Percentiles rank a stretch among this genome's conserved stretches.
Conservation (phyloP, 2,888 invertebrate genomes). For the Cataglyphis albicans region DNA sequence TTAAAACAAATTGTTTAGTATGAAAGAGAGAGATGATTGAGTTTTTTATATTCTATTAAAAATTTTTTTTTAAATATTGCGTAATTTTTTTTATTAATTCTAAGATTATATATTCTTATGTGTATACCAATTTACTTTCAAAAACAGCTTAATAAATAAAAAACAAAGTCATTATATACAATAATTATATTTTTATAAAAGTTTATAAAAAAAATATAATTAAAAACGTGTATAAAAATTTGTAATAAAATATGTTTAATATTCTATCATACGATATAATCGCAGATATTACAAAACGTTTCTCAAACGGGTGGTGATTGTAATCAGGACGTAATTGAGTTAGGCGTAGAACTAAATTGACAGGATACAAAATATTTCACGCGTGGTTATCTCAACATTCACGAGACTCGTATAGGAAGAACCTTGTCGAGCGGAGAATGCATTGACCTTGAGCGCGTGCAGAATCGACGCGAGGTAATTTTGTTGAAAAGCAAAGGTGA, state of each 20-base stretch:
- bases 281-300: not conserved
- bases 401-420: constrained; percentile 66
- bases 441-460: constrained; percentile 66
- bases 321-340: constrained; percentile 12
- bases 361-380: constrained; percentile 29
- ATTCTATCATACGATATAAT: not conserved
- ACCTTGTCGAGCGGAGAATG: constrained; percentile 68
- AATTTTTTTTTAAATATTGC: not conserved
- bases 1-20: not conserved
- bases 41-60: not conserved
- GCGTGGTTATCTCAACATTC: constrained; percentile 26
- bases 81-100: not conserved
- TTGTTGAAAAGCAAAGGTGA: constrained; percentile 65
- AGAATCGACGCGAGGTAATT: constrained; percentile 60
- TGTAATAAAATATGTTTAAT: not conserved
- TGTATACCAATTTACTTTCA: not conserved
- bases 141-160: not conserved
- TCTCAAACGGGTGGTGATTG: not conserved
- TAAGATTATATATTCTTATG: not conserved
- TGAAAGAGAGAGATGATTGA: not conserved
- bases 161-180: not conserved
- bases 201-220: not conserved
- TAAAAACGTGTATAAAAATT: not conserved
- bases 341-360: constrained; percentile 13
- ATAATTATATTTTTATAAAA: not conserved